A percentile compares a stretch with the other conserved stretches of the same genome.
Evolutionary conservation across 2,888 invertebrate species (phyloP).

Genomic region (Tridacna gigas): DNA sequence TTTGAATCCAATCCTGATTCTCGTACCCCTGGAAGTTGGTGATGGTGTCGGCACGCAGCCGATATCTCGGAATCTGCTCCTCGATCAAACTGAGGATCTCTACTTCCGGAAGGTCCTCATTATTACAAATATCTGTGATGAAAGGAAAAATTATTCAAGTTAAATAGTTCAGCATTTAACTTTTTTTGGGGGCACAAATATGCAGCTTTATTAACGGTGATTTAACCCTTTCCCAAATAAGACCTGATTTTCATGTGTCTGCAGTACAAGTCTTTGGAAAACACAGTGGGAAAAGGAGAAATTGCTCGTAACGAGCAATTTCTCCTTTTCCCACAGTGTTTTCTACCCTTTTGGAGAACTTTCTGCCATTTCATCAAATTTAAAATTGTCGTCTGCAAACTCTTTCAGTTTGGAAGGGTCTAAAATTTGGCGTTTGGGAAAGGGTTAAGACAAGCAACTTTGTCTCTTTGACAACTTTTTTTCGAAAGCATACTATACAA

Average conservation of each 20-base stretch:
- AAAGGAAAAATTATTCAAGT: not conserved
- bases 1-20: slow-evolving; percentile 92
- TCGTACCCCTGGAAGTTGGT: slow-evolving; percentile 94
- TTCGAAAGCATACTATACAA: no score
- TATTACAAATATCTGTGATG: slow-evolving; percentile 95
- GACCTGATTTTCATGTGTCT: not conserved
- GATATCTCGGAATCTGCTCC: slow-evolving; percentile 97
- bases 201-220: no score
- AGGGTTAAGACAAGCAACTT: no score
- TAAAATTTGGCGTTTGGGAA: no score
- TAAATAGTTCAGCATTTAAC: not conserved
- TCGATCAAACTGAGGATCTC: slow-evolving; percentile 97
- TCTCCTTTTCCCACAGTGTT: slow-evolving; percentile 4
- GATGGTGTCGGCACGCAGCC: slow-evolving; percentile 95
- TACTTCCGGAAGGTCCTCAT: slow-evolving; percentile 96
- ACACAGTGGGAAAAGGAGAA: no score
- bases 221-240: not conserved
- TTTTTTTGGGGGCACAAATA: not conserved
- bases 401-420: no score
- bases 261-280: not conserved
- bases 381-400: no score
- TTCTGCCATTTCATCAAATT: no score
- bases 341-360: no score
- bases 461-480: no score
- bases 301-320: no score